Evolutionary conservation across 2,797 vertebrate species (phyloP).

Genomic region (Gila robusta): DNA sequence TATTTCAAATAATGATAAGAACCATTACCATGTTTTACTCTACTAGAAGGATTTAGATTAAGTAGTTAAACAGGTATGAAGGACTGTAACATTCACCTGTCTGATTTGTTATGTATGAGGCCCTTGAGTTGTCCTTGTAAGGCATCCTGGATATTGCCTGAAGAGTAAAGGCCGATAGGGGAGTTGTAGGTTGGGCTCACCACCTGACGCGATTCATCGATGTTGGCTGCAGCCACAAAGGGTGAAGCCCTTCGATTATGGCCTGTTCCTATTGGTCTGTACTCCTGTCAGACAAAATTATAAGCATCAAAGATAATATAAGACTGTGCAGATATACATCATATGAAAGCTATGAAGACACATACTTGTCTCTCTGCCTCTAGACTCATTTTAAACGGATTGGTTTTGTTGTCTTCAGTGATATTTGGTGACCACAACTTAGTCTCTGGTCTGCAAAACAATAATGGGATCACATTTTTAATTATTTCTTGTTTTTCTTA

Average conservation of each 20-base stretch:
- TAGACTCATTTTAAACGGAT: conserved; percentile 92
- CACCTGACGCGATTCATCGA: conserved; percentile 96
- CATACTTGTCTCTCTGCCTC: conserved; percentile 92
- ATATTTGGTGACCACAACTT: conserved; percentile 92
- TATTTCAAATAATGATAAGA: not conserved
- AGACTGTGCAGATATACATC: not conserved
- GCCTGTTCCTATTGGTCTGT: conserved; percentile 88
- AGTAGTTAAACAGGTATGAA: not conserved
- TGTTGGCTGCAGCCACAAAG: conserved; percentile 94
- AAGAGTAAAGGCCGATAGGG: conserved; percentile 97
- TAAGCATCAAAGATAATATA: not conserved
- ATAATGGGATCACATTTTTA: not conserved
- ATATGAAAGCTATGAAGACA: not conserved
- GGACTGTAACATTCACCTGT: conserved; percentile 80
- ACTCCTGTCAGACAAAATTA: conserved; percentile 87
- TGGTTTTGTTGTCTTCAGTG: conserved; percentile 83
- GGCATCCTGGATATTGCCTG: conserved; percentile 96
- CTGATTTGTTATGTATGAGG: conserved; percentile 83
- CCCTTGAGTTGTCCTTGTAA: conserved; percentile 95
- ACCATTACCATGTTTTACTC: not conserved
- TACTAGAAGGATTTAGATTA: not conserved
- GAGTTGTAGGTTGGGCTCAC: conserved; percentile 98
- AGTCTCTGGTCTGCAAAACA: conserved; percentile 82
- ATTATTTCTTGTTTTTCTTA: not conserved
- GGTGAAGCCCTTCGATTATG: conserved; percentile 95